phyloP scores from a whole-genome alignment of 2,113 vertebrate species.

The Bostrychus sinensis region DNA sequence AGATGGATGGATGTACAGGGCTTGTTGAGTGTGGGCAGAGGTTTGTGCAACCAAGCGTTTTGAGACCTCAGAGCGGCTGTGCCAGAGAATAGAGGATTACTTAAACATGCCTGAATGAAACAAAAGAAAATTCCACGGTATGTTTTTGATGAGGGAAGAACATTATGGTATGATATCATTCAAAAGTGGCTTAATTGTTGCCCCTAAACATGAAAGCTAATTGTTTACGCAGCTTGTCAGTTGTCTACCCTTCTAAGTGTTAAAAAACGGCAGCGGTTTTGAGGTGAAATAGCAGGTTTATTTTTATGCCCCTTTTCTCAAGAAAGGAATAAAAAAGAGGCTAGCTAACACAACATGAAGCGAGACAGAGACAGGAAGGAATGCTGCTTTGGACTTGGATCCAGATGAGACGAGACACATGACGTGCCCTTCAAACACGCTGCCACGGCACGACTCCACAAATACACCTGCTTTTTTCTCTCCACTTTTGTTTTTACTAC shows the following conservation, averaged over 20 bases:
- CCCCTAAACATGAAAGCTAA: background rate
- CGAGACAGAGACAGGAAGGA: constrained; percentile 32
- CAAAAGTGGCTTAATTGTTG: background rate
- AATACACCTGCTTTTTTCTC: constrained; percentile 50
- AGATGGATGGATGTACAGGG: too few species aligned
- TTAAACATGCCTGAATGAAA: too few species aligned
- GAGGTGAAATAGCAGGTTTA: background rate
- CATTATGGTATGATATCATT: background rate
- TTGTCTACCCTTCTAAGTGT: background rate
- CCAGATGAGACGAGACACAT: constrained; percentile 58
- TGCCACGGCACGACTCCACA: constrained; percentile 51
- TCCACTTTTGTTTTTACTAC: constrained; percentile 44
- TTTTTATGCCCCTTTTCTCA: background rate
- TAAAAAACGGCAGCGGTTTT: background rate
- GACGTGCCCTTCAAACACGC: constrained; percentile 54
- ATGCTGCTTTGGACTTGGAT: constrained; percentile 42
- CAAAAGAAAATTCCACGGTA: too few species aligned
- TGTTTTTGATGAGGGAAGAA: too few species aligned
- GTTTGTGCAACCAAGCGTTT: too few species aligned
- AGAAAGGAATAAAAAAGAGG: constrained; percentile 1
- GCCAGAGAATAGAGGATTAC: too few species aligned
- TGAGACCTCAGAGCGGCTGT: too few species aligned
- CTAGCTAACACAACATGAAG: constrained; percentile 32
- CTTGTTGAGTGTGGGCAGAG: too few species aligned
- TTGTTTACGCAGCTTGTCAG: background rate